Evolutionary conservation across 2,888 invertebrate species (phyloP).

Genomic region (Cordilura impudica): DNA sequence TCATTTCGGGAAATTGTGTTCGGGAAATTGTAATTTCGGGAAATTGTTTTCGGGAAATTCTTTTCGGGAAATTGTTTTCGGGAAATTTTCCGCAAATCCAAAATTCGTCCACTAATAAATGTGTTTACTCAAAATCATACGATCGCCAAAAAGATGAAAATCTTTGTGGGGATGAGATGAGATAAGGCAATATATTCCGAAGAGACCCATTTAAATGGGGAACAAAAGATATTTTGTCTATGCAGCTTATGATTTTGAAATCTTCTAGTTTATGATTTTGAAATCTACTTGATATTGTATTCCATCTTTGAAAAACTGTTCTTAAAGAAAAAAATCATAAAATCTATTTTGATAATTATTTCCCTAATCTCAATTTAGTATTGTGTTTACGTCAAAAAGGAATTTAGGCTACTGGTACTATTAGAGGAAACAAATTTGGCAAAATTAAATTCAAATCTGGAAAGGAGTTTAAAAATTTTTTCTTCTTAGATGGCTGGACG

Average conservation of each 20-base stretch:
- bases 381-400: constrained; percentile 21
- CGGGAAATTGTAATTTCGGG: no score
- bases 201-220: constrained; percentile 24
- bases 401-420: constrained; percentile 37
- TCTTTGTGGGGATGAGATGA: constrained; percentile 27
- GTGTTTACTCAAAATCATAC: background rate
- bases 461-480: constrained; percentile 23
- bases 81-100: no score
- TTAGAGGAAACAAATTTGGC: constrained; percentile 36
- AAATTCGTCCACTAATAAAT: background rate
- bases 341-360: no score
- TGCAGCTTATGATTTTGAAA: constrained; percentile 45
- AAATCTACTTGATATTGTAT: constrained; percentile 2
- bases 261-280: constrained; percentile 24
- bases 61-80: no score
- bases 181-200: constrained; percentile 28
- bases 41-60: no score
- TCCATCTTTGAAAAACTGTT: background rate
- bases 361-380: constrained; percentile 14
- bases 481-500: constrained; percentile 19
- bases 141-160: constrained; percentile 12
- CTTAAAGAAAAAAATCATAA: background rate
- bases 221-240: constrained; percentile 35
- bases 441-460: constrained; percentile 10
- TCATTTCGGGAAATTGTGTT: no score